Evolutionary conservation across 1,140 invertebrate species (phyloP), one percentile per base, ranked within the genome.

Genomic region (Drosophila nebulosa): DNA sequence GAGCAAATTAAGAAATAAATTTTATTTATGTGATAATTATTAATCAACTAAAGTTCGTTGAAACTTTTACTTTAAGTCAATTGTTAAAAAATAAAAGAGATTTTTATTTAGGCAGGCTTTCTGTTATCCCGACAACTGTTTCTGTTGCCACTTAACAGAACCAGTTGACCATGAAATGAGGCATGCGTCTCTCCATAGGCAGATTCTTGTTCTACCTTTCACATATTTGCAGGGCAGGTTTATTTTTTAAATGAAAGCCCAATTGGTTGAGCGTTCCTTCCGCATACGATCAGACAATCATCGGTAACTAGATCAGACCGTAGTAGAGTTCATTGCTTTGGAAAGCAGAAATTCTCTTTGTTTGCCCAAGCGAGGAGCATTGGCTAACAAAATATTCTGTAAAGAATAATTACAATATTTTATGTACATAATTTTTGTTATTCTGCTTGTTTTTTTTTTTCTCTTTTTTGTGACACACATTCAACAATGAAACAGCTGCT

Each of bases 401-500:
- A 52, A 39, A 68, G 68, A 78, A 78, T 78, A 81, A 67, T 78
- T 61, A 52, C 36, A 50, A 57, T 46, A 18, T 46, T 46, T 46
- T 46, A 10, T 21, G 12, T 21, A 21, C 39, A 46, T 21, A 32
- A 32, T 32, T 12, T 32, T 32, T 32, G 30, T 12, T 10, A 21
- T 16, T 42, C 5, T n/a, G n/a, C n/a, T n/a, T n/a, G n/a, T n/a
- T n/a, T n/a, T n/a, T 18, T 16, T 42, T 18, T 16, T 42, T 42
- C 0, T 36, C n/a, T 6, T 39, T 16, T 0, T 16, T 78, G 30
- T 88, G 81, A 78, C 81, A 81, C 59, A 86, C 83, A 78, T 85
- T 86, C 57, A 46, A 57, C 26, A 26, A 55, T 16, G 10, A 73
- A 60, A 59, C 56, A 77, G 42, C 60, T 73, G 74, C 58, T 35